A percentile compares a stretch with the other conserved stretches of the same genome.
These are phyloP conservation scores for Caretta caretta DNA, from an alignment of 2,113 vertebrate species.

Conservation along the genomic window DNA sequence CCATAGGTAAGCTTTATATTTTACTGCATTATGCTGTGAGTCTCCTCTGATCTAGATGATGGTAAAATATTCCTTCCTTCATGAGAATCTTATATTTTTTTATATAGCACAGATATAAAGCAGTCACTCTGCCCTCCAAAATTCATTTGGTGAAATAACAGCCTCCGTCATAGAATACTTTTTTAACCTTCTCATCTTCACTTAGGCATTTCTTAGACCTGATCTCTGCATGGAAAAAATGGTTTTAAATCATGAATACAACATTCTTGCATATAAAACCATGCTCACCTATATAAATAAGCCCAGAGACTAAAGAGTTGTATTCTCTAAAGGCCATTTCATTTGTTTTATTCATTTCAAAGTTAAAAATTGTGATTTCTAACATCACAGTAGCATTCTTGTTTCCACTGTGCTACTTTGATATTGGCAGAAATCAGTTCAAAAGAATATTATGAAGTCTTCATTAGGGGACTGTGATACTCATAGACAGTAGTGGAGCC, in stretches of 20 bases:
- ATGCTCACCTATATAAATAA: background rate
- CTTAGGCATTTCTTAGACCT: background rate
- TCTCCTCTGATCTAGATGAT: background rate
- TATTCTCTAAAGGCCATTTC: constrained; percentile 1
- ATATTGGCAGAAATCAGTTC: constrained; percentile 66
- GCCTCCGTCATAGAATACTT: background rate
- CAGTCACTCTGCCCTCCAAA: background rate
- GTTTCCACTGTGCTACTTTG: constrained; percentile 68
- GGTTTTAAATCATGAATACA: constrained; percentile 31
- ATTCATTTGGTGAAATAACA: constrained; percentile 5
- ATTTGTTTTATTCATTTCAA: constrained; percentile 55
- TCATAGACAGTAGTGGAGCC: background rate
- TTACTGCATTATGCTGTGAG: background rate
- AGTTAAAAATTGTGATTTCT: constrained; percentile 49
- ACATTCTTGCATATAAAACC: constrained; percentile 33
- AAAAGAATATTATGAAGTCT: constrained; percentile 58
- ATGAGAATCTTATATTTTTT: background rate
- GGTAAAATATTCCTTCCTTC: background rate
- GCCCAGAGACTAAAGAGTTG: constrained; percentile 6
- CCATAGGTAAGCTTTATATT: background rate
- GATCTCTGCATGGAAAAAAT: constrained; percentile 33
- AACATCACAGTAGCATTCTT: constrained; percentile 53
- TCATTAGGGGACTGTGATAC: constrained; percentile 65
- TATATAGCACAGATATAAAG: background rate
- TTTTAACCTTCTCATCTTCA: background rate